A percentile compares a stretch with the other conserved stretches of the same genome.
These are phyloP conservation scores for Epicauta chinensis DNA, from an alignment of 1,140 invertebrate species.

Conservation along the genomic window DNA sequence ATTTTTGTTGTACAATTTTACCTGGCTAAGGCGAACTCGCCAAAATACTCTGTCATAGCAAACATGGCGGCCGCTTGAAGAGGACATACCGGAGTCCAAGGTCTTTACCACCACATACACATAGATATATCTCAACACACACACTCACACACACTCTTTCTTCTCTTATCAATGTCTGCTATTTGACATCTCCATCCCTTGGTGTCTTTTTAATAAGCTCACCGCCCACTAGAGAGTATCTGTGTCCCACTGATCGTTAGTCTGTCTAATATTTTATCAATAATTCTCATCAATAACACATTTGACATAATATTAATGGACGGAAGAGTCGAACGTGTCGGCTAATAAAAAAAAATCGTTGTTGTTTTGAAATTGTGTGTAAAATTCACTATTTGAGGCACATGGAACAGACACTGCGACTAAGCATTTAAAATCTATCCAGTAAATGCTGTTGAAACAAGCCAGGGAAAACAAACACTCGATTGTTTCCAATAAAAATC, in stretches of 20 bases:
- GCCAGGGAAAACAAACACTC: too few relatives aligned
- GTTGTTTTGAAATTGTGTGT: too few relatives aligned
- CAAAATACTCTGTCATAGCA: constrained; percentile 49
- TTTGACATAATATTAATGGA: background rate
- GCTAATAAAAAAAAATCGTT: too few relatives aligned
- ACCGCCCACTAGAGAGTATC: constrained; percentile 5
- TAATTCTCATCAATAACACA: too few relatives aligned
- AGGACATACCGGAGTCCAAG: constrained; percentile 14
- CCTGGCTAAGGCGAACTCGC: constrained; percentile 47
- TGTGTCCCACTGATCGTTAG: background rate
- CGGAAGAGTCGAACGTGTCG: background rate
- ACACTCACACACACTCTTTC: constrained; percentile 12
- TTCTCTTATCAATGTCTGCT: constrained; percentile 4
- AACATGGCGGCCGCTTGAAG: constrained; percentile 36
- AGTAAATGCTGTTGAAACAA: too few relatives aligned
- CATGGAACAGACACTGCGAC: constrained; percentile 12
- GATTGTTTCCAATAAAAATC: too few relatives aligned
- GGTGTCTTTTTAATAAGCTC: background rate
- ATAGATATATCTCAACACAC: too few relatives aligned
- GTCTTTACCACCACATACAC: background rate
- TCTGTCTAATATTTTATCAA: too few relatives aligned
- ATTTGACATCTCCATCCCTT: background rate
- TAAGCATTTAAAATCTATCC: constrained; percentile 1
- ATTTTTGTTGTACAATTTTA: constrained; percentile 26
- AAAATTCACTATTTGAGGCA: background rate